These are phyloP conservation scores for Copsychus sechellarum DNA, from an alignment of 2,113 vertebrate genomes.

Conservation along the genomic window DNA sequence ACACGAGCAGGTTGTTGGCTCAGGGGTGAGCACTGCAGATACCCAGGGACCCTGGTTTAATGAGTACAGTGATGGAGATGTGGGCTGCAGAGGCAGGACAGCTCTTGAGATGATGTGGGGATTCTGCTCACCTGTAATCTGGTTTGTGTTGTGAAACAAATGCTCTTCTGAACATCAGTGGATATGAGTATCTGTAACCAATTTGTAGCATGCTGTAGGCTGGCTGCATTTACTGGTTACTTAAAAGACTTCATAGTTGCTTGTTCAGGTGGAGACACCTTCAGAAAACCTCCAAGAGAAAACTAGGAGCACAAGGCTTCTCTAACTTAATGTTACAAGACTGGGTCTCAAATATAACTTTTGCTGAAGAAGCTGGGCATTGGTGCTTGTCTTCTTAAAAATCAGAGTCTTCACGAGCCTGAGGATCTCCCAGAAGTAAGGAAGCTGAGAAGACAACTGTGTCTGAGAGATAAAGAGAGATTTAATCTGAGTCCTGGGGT, in stretches of 20 bases:
- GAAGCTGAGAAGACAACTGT: not conserved
- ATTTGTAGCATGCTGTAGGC: fast-evolving
- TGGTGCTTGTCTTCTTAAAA: not conserved
- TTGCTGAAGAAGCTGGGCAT: not conserved
- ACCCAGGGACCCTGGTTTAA: not conserved
- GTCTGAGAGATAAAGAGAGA: not conserved
- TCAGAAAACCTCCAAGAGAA: not conserved
- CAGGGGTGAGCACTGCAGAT: not conserved
- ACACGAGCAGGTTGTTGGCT: not conserved
- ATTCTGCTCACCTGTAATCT: not conserved
- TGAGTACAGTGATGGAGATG: fast-evolving
- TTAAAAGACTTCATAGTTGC: not conserved
- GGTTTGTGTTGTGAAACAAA: not conserved
- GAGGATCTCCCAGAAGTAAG: not conserved
- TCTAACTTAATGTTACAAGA: not conserved
- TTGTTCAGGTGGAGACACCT: not conserved
- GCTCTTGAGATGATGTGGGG: not conserved
- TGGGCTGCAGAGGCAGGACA: not conserved
- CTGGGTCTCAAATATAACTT: not conserved
- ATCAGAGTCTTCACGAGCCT: not conserved
- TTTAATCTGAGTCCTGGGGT: not conserved
- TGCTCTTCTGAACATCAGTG: not conserved
- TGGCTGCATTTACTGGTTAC: not conserved
- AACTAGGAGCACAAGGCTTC: not conserved
- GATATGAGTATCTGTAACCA: not conserved